These are phyloP conservation scores for Dicroscelio sp. DNA, from an alignment of 2,888 invertebrate genomes.

Conservation along the genomic window DNA sequence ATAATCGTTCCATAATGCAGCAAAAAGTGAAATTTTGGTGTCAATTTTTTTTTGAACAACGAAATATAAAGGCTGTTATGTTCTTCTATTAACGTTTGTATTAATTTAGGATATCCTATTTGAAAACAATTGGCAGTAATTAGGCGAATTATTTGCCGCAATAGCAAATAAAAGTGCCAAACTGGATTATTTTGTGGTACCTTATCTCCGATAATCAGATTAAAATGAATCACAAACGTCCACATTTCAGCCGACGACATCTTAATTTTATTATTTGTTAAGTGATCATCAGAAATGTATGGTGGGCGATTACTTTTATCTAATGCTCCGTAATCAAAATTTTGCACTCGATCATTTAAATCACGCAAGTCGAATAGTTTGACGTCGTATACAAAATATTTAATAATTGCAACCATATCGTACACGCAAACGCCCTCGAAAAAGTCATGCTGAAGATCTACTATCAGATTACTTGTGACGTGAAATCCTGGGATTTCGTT, in stretches of 20 bases:
- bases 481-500: conserved; percentile 32
- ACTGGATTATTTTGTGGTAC: conserved; percentile 64
- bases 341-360: conserved; percentile 63
- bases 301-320: conserved; percentile 62
- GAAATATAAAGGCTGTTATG: conserved; percentile 39
- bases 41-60: conserved; percentile 57
- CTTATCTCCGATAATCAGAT: conserved; percentile 68
- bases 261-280: conserved; percentile 51
- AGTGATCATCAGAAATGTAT: conserved; percentile 41
- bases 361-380: conserved; percentile 63
- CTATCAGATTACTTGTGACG: conserved; percentile 48
- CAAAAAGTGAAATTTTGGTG: conserved; percentile 61
- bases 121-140: conserved; percentile 50
- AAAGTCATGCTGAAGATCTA: conserved; percentile 58
- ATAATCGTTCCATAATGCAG: conserved; percentile 41
- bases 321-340: conserved; percentile 55
- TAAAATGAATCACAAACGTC: conserved; percentile 73
- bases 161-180: conserved; percentile 67
- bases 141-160: conserved; percentile 61
- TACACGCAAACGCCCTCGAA: conserved; percentile 63
- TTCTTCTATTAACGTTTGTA: conserved; percentile 65
- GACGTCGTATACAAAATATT: conserved; percentile 46
- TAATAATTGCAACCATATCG: conserved; percentile 66
- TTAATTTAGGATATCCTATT: conserved; percentile 30
- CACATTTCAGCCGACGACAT: conserved; percentile 77